Conservation (phyloP, 1,140 invertebrate genomes). For the Contarinia nasturtii region DNA sequence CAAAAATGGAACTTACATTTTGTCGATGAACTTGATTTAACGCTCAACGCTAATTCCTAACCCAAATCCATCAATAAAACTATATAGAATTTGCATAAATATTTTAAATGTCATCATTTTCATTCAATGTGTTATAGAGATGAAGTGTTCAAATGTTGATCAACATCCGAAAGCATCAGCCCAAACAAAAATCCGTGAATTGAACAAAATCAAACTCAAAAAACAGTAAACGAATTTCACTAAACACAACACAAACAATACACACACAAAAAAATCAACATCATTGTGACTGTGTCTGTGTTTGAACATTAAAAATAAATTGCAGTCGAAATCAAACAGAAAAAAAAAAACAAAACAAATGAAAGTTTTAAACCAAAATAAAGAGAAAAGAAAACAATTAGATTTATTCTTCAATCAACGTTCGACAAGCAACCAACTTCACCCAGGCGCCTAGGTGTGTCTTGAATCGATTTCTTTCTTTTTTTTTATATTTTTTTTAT, state of each 20-base stretch:
- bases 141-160: no score
- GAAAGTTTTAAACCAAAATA: background rate
- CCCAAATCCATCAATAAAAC: background rate
- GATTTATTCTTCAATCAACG: background rate
- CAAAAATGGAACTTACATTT: no score
- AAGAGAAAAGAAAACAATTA: background rate
- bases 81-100: background rate
- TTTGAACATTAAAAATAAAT: no score
- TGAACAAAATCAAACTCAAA: background rate
- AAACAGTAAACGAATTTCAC: background rate
- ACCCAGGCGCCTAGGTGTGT: slow-evolving; percentile 5
- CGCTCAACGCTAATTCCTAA: background rate
- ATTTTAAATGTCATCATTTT: background rate
- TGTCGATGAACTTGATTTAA: no score
- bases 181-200: background rate
- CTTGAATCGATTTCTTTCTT: background rate
- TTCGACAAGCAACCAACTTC: slow-evolving; percentile 2
- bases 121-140: no score
- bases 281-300: no score
- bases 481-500: background rate
- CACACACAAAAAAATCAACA: background rate
- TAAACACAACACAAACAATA: background rate
- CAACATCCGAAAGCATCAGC: background rate
- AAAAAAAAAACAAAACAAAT: background rate
- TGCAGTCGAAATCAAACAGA: background rate